Percentiles rank a stretch among this genome's conserved stretches.
phyloP scores from a whole-genome alignment of 2,113 vertebrate species.

The Hystrix brachyura region DNA sequence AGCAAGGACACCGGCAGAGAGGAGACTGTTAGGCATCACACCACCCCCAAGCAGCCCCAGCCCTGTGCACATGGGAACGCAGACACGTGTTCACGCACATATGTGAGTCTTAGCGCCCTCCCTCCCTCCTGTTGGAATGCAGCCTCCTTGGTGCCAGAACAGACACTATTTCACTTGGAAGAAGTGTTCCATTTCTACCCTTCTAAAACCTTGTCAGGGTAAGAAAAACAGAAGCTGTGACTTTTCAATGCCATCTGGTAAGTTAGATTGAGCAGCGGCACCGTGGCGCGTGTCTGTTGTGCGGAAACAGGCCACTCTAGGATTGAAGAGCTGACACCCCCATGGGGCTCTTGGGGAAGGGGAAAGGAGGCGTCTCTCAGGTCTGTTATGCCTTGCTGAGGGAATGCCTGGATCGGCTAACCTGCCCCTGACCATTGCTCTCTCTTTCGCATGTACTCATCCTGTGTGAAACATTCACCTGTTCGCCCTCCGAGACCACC shows the following conservation, averaged over 20 bases:
- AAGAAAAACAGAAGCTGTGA: slow-evolving; percentile 78
- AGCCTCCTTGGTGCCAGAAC: not conserved
- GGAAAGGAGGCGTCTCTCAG: not conserved
- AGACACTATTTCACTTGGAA: slow-evolving; percentile 73
- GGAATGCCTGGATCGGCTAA: not conserved
- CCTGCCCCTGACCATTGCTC: not conserved
- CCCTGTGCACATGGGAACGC: not conserved
- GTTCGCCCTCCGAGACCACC: not conserved
- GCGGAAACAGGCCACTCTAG: slow-evolving; percentile 45
- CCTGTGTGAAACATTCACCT: not conserved
- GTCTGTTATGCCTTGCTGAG: not conserved
- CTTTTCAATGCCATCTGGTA: slow-evolving; percentile 80
- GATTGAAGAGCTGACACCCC: not conserved
- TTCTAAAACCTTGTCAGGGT: slow-evolving; percentile 74
- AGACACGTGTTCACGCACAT: not conserved
- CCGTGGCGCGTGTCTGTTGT: not conserved
- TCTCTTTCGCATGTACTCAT: not conserved
- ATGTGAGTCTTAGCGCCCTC: not conserved
- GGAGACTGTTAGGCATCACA: not conserved
- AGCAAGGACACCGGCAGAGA: slow-evolving; percentile 36
- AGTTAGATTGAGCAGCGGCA: slow-evolving; percentile 77
- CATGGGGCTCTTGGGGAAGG: not conserved
- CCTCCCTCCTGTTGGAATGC: not conserved
- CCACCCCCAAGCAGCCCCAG: not conserved
- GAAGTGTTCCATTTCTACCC: slow-evolving; percentile 73